These are phyloP conservation scores for Limonius californicus DNA, from an alignment of 1,140 invertebrate species.

Conservation along the genomic window DNA sequence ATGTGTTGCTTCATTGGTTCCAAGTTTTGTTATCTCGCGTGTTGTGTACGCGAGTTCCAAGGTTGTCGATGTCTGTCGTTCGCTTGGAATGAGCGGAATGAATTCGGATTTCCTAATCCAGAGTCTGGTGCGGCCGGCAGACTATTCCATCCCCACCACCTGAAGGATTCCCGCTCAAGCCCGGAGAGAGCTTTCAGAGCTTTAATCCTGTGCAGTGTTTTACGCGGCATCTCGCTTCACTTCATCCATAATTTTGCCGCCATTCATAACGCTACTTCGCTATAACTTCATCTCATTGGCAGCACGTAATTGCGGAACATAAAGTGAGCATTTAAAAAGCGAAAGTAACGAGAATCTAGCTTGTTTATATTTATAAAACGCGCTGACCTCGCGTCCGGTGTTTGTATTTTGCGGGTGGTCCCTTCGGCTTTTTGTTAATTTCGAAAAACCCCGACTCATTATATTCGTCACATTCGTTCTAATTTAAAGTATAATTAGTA, in stretches of 20 bases:
- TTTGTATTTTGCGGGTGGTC: neutral
- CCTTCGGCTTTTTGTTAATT: slow-evolving; percentile 11
- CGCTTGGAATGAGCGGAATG: slow-evolving; percentile 1
- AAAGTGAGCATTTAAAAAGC: neutral
- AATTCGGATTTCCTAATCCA: slow-evolving; percentile 11
- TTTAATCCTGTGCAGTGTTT: neutral
- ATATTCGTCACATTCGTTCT: slow-evolving; percentile 22
- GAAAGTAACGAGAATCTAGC: neutral
- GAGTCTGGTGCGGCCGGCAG: neutral
- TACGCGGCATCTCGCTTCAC: neutral
- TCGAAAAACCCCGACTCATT: slow-evolving; percentile 14
- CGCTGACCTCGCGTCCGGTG: neutral
- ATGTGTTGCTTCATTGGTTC: slow-evolving; percentile 4
- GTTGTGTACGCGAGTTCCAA: neutral
- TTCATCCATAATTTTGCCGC: slow-evolving; percentile 13
- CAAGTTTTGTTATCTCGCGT: slow-evolving; percentile 5
- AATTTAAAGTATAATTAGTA: slow-evolving; percentile 25
- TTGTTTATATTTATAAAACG: neutral
- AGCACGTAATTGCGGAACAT: neutral
- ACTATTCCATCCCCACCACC: slow-evolving; percentile 10
- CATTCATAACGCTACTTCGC: slow-evolving; percentile 12
- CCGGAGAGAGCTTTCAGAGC: neutral
- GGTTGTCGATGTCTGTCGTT: neutral
- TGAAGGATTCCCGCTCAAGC: slow-evolving; percentile 16
- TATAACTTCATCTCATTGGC: neutral